Evolutionary conservation across 2,888 invertebrate species (phyloP), one percentile per base, ranked within the genome.

Genomic region (Synergus japonicus): DNA sequence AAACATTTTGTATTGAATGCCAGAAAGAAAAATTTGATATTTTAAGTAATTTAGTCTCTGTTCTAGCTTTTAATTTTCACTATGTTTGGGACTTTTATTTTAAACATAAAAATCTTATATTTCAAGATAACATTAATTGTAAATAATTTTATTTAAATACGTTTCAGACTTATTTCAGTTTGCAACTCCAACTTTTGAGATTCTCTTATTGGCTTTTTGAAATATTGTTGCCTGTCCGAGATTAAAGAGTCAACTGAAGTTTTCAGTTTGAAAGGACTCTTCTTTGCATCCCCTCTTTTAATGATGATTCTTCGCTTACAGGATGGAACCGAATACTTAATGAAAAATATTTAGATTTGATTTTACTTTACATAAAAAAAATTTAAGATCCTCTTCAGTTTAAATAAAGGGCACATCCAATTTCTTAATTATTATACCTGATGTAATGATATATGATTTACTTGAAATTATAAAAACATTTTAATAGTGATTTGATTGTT

Each of bases 231-330:
- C 49, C 7, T 54, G n/a, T 29, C 12, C 18, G 29, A 54, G n/a
- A n/a, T 54, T 37, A 58, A 73, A 73, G 54, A 18, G 37, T 41
- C 54, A 37, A 73, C 73, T 73, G 73, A 4, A 37, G 37, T 58
- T 58, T 9, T 37, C 49, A 54, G 13, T 73, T 18, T 10, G 37
- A 37, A 63, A 63, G 63, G 63, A 63, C 63, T 29, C 22, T 63
- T 63, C 29, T 12, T 13, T 29, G 12, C 29, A 13, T 7, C 63
- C 63, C 29, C 63, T 13, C 63, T 63, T 63, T 63, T 63, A 10
- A 5, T 5, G 29, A 3, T 63, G 29, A 5, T 22, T 22, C 10
- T 63, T 22, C 12, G 7, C 29, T 63, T 63, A 37, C 37, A 37
- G 37, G 0, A 37, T 7, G 37, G 37, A 37, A 37, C 5, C 37